Conservation (phyloP, 2,113 vertebrate genomes). For the Rhagologus leucostigma region DNA sequence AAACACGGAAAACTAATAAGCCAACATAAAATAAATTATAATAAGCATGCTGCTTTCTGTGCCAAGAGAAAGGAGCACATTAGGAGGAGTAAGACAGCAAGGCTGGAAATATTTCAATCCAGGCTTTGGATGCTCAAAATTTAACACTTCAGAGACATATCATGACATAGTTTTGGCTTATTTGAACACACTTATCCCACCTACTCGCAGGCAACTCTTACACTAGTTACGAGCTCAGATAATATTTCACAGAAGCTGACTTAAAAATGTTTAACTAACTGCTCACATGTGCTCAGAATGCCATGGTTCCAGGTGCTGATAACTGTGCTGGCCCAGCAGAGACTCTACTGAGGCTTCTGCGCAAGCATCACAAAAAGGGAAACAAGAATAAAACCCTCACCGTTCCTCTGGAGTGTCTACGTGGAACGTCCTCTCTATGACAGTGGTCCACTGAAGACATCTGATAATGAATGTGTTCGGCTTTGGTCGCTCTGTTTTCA, state of each 20-base stretch:
- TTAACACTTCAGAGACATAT: constrained; percentile 12
- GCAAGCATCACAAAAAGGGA: background rate
- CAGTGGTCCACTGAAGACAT: constrained; percentile 98
- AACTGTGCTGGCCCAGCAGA: background rate
- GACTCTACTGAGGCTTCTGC: background rate
- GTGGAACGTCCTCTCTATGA: constrained; percentile 96
- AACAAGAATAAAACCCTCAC: constrained; percentile 67
- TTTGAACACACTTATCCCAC: constrained; percentile 13
- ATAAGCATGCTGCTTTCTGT: background rate
- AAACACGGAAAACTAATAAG: background rate
- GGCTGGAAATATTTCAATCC: background rate
- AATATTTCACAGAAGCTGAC: constrained; percentile 1
- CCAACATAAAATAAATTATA: background rate
- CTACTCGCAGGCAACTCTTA: background rate
- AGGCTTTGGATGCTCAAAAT: background rate
- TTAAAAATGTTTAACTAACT: background rate
- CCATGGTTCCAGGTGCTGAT: background rate
- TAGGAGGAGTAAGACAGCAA: background rate
- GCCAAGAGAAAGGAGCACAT: background rate
- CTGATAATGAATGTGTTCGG: constrained; percentile 98
- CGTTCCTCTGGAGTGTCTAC: constrained; percentile 95
- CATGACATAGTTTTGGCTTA: constrained; percentile 33
- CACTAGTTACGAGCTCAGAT: background rate
- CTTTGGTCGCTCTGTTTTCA: constrained; percentile 98
- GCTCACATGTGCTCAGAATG: background rate